Conservation (phyloP, 2,113 vertebrate genomes). For the Acanthisitta chloris region DNA sequence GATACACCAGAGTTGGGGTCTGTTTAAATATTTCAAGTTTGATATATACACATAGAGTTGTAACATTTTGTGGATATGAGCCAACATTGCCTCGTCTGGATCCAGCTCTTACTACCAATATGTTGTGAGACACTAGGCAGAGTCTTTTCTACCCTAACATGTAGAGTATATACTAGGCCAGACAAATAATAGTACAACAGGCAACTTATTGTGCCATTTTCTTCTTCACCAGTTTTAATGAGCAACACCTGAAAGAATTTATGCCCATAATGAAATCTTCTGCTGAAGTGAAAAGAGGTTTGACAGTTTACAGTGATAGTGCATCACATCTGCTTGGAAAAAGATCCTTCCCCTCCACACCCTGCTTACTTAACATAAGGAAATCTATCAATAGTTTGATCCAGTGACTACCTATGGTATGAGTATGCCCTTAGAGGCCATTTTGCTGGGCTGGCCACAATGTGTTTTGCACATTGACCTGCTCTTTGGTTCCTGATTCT, state of each 20-base stretch:
- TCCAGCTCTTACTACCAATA: neutral
- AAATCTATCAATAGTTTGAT: neutral
- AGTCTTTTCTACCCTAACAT: neutral
- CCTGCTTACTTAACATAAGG: neutral
- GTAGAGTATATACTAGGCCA: neutral
- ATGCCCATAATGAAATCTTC: neutral
- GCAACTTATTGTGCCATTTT: neutral
- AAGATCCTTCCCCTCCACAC: neutral
- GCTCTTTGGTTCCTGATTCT: neutral
- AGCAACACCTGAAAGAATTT: neutral
- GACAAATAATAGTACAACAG: neutral
- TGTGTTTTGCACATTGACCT: neutral
- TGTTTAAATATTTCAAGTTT: constrained; percentile 34
- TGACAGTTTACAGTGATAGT: neutral
- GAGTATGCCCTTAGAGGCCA: neutral
- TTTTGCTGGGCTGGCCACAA: neutral
- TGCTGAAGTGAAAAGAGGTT: neutral
- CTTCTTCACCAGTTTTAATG: neutral
- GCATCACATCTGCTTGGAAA: neutral
- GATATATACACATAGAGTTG: neutral
- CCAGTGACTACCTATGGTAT: neutral
- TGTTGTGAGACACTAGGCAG: neutral
- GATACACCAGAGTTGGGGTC: neutral
- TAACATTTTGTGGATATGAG: neutral
- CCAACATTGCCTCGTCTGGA: neutral